Evolutionary conservation across 1,140 invertebrate species (phyloP), one percentile per base, ranked within the genome.

Genomic region (Homarus americanus): DNA sequence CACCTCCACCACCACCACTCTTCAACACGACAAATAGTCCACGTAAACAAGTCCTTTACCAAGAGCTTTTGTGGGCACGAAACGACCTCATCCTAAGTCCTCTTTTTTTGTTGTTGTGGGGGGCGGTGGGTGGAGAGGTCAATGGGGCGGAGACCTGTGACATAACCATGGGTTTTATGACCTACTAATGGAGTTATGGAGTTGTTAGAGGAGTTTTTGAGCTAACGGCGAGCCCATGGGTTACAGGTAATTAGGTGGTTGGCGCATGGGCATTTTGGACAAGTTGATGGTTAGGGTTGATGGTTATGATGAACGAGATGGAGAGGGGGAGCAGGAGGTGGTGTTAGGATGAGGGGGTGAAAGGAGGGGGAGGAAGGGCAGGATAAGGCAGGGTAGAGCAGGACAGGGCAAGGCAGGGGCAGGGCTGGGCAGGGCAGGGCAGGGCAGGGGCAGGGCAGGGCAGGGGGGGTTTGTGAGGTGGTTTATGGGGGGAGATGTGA

Each of bases 121-220:
- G n/a, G n/a, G n/a, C n/a, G n/a, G n/a, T n/a, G n/a, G 53, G 0
- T 58, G 5, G 4, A 20, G 4, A 28, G 63, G 3, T 58, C 53
- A 20, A 32, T 69, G 63, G n/a, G 63, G 2, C 15, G 12, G 12
- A 24, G 28, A 9, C 63, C 24, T 32, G n/a, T 69, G 79, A 58
- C 79, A 63, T 63, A 36, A 82, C 53, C 63, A 82, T 63, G 79
- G 49, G 1, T 38, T 82, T 82, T 82, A 82, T 41, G 79, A 28
- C 49, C n/a, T 69, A 34, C 32, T 82, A 63, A 82, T 82, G 36
- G 28, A 34, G 44, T 82, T 82, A 82, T 82, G 79, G 79, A 28
- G 63, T 36, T 20, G 32, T 82, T 63, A 78, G 40, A 24, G 40
- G 38, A 78, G n/a, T 9, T 69, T 69, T 28, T 41, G 76, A 41